Base-by-base conservation (phyloP, 2,888 invertebrate species). In the Cephonodes hylas region DNA sequence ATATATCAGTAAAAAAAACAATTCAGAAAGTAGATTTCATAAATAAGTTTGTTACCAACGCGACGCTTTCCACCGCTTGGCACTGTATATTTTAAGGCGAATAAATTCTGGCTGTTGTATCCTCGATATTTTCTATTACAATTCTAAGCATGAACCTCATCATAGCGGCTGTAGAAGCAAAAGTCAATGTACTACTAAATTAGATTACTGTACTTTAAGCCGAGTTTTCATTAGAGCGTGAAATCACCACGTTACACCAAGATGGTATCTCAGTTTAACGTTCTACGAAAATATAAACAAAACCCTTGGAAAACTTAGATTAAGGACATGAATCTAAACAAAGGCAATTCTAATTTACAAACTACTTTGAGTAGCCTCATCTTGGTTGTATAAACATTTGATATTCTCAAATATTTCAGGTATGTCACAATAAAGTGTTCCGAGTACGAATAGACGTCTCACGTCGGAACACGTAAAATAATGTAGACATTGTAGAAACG, bases 161-260 rank as follows among this genome's bases (percentile, higher is more conserved):
- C 15, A 1, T 7, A 53, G 15, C 15, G 3, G 8, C 27, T 46
- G 5, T 18, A 10, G 4, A 53, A n/a, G 22, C 15, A 25, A 48
- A 48, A 48, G 15, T 8, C 22, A 25, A 23, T 31, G 31, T 6
- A 18, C 3, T 53, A 18, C 15, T 10, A 27, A 31, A 31, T 18
- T 20, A 53, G 18, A 31, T 18, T 27, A 31, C 18, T 10, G 27
- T 18, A 10, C 18, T 53, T 25, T 48, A n/a, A 27, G 15, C 27
- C 27, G 48, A 25, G 48, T 48, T 48, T 53, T 31, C 53, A 53
- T 53, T 18, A 53, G 53, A 53, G 53, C 53, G 53, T 31, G 8
- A 53, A 18, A 53, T 27, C 27, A 48, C 48, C 27, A 15, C 48
- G 27, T 27, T 53, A 53, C 3, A 18, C 18, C 10, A 53, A 53